Evolutionary conservation across 2,888 invertebrate species (phyloP).

Genomic region (Protonemura montana): DNA sequence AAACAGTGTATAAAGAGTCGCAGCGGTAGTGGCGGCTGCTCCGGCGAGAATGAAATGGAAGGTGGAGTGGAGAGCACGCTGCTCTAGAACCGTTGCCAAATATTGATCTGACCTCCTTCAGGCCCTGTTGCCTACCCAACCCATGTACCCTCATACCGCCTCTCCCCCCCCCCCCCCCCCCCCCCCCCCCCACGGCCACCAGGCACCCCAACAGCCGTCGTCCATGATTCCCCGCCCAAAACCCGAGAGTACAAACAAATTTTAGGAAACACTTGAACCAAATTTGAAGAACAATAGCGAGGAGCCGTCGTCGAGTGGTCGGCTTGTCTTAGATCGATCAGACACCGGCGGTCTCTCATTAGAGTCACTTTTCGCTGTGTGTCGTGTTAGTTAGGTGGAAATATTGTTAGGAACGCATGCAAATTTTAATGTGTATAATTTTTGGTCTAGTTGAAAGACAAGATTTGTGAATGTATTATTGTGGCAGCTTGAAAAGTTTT

Average conservation of each 20-base stretch:
- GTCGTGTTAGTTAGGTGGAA: neutral
- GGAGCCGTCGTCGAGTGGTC: neutral
- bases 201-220: neutral
- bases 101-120: conserved; percentile 44
- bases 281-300: conserved; percentile 29
- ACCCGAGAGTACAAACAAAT: conserved; percentile 39
- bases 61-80: conserved; percentile 14
- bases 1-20: conserved; percentile 23
- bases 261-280: conserved; percentile 34
- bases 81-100: conserved; percentile 42
- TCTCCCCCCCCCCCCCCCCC: neutral
- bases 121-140: conserved; percentile 39
- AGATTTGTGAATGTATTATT: neutral
- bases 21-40: neutral
- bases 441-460: neutral
- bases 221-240: neutral
- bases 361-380: neutral
- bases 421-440: neutral
- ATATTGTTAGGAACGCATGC: neutral
- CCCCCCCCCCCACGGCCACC: neutral
- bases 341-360: neutral
- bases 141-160: conserved; percentile 7
- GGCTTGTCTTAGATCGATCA: neutral
- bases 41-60: conserved; percentile 17
- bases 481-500: neutral